Percentiles rank a stretch among this genome's conserved stretches.
Evolutionary conservation across 1,140 invertebrate genomes (phyloP).

Genomic region (Diuraphis noxia): DNA sequence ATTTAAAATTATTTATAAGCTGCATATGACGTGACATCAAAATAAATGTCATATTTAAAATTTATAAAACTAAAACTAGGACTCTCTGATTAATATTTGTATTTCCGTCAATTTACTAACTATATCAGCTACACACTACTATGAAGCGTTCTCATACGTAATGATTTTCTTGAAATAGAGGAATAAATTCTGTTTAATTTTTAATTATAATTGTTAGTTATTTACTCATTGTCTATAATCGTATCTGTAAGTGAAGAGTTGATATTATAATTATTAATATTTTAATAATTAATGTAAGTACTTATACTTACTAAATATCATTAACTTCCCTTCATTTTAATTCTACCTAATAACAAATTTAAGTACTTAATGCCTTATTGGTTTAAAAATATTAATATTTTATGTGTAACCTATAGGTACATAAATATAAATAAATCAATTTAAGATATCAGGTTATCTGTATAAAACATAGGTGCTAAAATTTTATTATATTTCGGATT

Average conservation of each 20-base stretch:
- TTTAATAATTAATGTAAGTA: too few species aligned
- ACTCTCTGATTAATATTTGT: not conserved
- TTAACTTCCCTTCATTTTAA: not conserved
- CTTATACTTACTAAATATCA: not conserved
- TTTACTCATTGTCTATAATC: not conserved
- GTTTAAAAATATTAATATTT: not conserved
- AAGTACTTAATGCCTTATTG: not conserved
- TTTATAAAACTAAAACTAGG: not conserved
- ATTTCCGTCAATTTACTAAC: not conserved
- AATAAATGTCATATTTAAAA: not conserved
- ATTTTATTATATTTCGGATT: not conserved
- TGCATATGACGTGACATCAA: not conserved
- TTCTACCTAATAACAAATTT: not conserved
- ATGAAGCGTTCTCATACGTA: not conserved
- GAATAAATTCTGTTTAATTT: not conserved
- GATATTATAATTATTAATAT: not conserved
- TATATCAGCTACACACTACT: not conserved
- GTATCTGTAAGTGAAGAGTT: not conserved
- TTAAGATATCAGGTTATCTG: not conserved
- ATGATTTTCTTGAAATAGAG: not conserved
- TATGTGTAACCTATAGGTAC: not conserved
- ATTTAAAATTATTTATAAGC: not conserved
- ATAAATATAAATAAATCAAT: not conserved
- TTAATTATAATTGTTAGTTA: slow-evolving; percentile 3
- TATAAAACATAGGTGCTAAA: too few species aligned